These are phyloP conservation scores for Cryptops parisi DNA, from an alignment of 2,888 invertebrate genomes.

Conservation along the genomic window DNA sequence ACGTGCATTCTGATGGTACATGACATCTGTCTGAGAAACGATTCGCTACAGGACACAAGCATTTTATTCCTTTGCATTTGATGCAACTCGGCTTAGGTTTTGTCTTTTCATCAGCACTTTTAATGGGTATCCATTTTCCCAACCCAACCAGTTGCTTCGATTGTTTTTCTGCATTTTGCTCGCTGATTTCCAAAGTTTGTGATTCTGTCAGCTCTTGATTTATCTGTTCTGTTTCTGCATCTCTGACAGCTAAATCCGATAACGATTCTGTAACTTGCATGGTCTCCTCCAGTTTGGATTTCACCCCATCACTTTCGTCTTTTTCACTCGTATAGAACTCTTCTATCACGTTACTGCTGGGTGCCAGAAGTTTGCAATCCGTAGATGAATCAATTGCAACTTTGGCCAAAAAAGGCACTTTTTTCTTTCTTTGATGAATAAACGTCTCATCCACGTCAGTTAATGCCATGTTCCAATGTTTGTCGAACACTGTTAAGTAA, in stretches of 20 bases:
- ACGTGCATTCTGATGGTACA: neutral
- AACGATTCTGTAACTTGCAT: no score
- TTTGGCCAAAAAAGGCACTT: neutral
- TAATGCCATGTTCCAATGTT: constrained; percentile 81
- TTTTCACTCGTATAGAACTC: neutral
- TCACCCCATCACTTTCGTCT: neutral
- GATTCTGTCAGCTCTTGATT: no score
- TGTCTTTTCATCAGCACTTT: neutral
- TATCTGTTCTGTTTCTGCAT: no score
- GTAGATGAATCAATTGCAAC: no score
- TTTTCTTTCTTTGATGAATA: neutral
- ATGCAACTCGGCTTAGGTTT: neutral
- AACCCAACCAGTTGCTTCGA: no score
- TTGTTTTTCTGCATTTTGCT: neutral
- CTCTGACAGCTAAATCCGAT: no score
- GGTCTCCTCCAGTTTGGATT: no score
- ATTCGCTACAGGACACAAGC: neutral
- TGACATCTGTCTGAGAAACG: neutral
- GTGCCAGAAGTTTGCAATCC: neutral
- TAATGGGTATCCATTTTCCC: neutral
- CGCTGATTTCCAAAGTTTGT: neutral
- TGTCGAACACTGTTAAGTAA: constrained; percentile 72
- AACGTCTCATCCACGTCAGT: constrained; percentile 13
- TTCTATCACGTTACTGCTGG: neutral
- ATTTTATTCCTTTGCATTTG: neutral